phyloP scores from a whole-genome alignment of 1,140 invertebrate species.

The Cephus cinctus region DNA sequence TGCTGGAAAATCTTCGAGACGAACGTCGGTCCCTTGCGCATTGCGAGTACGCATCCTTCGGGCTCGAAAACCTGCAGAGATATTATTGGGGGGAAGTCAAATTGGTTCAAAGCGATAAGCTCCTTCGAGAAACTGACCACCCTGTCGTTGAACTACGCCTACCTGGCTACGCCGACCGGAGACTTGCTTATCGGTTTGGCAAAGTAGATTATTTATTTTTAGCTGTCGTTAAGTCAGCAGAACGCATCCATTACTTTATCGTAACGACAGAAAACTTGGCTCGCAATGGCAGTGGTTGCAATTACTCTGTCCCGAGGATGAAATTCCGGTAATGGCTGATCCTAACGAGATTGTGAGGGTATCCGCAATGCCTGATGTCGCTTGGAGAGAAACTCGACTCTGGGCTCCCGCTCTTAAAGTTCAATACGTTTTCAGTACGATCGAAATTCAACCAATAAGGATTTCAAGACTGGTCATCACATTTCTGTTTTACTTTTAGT shows the following conservation, averaged over 20 bases:
- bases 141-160: conserved; percentile 24
- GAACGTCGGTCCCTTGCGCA: conserved; percentile 8
- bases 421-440: conserved; percentile 24
- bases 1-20: conserved; percentile 28
- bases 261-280: conserved; percentile 11
- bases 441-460: not conserved
- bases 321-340: conserved; percentile 8
- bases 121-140: conserved; percentile 22
- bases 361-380: conserved; percentile 18
- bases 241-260: not conserved
- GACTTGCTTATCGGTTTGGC: conserved; percentile 24
- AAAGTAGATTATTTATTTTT: conserved; percentile 14
- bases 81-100: conserved; percentile 11
- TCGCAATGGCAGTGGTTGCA: conserved; percentile 17
- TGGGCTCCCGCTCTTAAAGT: conserved; percentile 21
- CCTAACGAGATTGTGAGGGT: conserved; percentile 1
- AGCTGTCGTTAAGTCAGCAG: not conserved
- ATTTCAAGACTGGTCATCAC: not conserved
- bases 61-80: conserved; percentile 11
- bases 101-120: conserved; percentile 25
- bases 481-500: conserved; percentile 13
- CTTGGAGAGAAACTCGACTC: conserved; percentile 16
- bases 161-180: conserved; percentile 26
- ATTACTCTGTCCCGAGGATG: conserved; percentile 13
- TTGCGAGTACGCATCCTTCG: conserved; percentile 2